phyloP scores from a whole-genome alignment of 2,113 vertebrate genomes.

The Motacilla tschutschensis region DNA sequence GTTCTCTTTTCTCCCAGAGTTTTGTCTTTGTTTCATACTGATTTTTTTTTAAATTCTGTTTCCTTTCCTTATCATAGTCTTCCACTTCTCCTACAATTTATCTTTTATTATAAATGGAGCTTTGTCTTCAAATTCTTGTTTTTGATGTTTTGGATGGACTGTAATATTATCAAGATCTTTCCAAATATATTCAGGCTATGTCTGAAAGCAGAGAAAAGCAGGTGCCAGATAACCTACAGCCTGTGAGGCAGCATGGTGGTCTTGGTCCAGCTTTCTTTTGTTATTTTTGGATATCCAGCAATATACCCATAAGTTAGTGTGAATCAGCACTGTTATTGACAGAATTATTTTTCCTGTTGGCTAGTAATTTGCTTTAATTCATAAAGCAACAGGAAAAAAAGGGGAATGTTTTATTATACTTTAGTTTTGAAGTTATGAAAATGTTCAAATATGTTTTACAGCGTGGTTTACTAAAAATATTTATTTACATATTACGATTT shows the following conservation, averaged over 20 bases:
- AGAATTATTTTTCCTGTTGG: not conserved
- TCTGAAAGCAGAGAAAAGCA: not conserved
- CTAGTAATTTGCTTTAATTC: not conserved
- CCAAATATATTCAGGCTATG: not conserved
- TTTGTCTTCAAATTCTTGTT: slow-evolving; percentile 12
- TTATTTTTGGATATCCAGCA: not conserved
- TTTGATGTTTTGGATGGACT: not conserved
- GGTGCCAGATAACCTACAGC: not conserved
- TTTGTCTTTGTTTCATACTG: not conserved
- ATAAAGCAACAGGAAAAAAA: not conserved
- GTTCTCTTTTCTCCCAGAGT: not conserved
- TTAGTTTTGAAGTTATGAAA: not conserved
- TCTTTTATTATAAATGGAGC: not conserved
- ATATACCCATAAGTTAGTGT: not conserved
- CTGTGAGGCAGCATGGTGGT: not conserved
- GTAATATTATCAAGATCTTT: not conserved
- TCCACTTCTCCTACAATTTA: not conserved
- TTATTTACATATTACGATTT: not conserved
- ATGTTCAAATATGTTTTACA: not conserved
- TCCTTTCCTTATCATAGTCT: not conserved
- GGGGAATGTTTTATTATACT: not conserved
- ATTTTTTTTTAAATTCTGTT: not conserved
- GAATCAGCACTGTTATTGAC: not conserved
- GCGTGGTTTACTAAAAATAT: not conserved
- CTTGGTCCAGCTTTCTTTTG: not conserved